These are phyloP conservation scores for Halocynthia roretzi DNA, from an alignment of 23 tunicate species.

Conservation along the genomic window DNA sequence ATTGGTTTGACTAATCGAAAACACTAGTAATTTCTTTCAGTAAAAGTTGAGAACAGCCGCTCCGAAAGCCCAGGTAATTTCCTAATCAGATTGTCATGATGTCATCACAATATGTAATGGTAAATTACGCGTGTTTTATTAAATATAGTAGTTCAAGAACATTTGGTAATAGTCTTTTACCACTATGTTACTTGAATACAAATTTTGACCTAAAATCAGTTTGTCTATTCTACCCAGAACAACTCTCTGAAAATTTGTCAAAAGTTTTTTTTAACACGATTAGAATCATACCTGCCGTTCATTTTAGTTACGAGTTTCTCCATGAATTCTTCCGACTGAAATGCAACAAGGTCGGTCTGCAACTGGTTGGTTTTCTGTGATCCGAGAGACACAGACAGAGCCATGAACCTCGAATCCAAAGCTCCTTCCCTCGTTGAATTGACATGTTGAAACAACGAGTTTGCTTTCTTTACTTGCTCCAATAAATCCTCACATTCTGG, in stretches of 20 bases:
- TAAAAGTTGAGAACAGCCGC: no score
- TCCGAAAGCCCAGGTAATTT: no score
- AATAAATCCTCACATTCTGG: slow-evolving; percentile 57
- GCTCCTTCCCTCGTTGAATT: slow-evolving; percentile 68
- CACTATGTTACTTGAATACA: no score
- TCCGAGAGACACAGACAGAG: slow-evolving; percentile 64
- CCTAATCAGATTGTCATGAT: no score
- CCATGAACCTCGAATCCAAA: slow-evolving; percentile 72
- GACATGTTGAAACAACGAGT: slow-evolving; percentile 56
- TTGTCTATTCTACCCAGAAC: neutral
- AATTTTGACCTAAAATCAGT: neutral
- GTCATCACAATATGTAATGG: no score
- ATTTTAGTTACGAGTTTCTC: slow-evolving; percentile 52
- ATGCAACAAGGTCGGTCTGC: slow-evolving; percentile 78
- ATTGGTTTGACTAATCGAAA: no score
- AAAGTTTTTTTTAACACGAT: neutral
- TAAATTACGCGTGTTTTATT: no score
- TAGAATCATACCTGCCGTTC: neutral
- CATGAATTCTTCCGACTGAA: slow-evolving; percentile 84
- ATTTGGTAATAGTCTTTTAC: no score
- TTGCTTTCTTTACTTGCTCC: slow-evolving; percentile 59
- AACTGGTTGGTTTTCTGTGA: slow-evolving; percentile 58
- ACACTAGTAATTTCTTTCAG: no score
- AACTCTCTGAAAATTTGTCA: neutral
- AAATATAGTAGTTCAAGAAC: no score